phyloP scores from a whole-genome alignment of 1,140 invertebrate genomes.

The Hylaeus anthracinus region DNA sequence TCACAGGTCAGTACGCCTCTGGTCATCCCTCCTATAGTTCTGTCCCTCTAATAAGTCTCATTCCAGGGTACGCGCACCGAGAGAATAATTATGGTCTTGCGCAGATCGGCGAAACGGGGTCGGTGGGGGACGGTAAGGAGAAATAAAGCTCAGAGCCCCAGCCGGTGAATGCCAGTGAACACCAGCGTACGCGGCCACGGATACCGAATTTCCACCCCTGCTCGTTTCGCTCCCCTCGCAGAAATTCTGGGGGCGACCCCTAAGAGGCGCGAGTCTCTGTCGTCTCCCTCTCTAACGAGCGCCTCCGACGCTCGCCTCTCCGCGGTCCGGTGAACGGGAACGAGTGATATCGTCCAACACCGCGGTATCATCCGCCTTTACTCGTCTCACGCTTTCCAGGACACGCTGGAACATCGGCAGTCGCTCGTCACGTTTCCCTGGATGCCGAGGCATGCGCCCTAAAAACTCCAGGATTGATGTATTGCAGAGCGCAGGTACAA shows the following conservation, averaged over 20 bases:
- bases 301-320: too few relatives aligned
- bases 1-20: constrained; percentile 19
- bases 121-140: constrained; percentile 39
- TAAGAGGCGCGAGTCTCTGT: too few relatives aligned
- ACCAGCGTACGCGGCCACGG: too few relatives aligned
- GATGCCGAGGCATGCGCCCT: constrained; percentile 79
- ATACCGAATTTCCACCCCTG: constrained; percentile 48
- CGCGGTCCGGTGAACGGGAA: too few relatives aligned
- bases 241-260: too few relatives aligned
- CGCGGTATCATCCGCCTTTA: too few relatives aligned
- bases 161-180: constrained; percentile 60
- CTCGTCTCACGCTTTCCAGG: constrained; percentile 28
- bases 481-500: constrained; percentile 80
- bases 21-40: background rate
- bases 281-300: too few relatives aligned
- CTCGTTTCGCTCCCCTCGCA: constrained; percentile 9
- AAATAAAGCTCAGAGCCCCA: constrained; percentile 60
- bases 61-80: constrained; percentile 70
- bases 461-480: constrained; percentile 78
- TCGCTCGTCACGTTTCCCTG: constrained; percentile 64
- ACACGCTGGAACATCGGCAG: constrained; percentile 26
- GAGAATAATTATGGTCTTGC: constrained; percentile 80
- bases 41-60: constrained; percentile 57
- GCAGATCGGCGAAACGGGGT: constrained; percentile 65
- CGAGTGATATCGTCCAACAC: too few relatives aligned